These are phyloP conservation scores for Pangasius djambal DNA, from an alignment of 2,797 vertebrate genomes.

Conservation along the genomic window DNA sequence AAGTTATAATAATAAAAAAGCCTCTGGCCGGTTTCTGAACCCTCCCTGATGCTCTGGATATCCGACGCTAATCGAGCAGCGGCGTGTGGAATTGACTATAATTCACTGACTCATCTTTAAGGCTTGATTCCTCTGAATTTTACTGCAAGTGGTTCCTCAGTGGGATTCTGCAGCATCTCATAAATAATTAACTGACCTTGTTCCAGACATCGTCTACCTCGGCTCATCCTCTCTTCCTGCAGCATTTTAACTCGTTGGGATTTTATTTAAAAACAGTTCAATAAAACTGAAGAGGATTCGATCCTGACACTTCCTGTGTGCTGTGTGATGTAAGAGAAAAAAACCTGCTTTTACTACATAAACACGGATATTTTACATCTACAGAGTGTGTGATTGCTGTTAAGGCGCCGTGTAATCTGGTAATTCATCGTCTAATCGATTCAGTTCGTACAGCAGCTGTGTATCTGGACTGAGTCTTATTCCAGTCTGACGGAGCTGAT, in stretches of 20 bases:
- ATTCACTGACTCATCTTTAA: background rate
- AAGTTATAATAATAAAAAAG: background rate
- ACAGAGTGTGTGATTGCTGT: background rate
- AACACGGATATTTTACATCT: background rate
- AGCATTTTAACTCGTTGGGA: background rate
- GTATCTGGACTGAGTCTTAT: background rate
- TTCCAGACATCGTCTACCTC: background rate
- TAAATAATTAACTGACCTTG: constrained; percentile 14
- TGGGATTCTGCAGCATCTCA: constrained; percentile 11
- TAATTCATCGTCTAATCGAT: background rate
- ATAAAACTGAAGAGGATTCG: too few species aligned
- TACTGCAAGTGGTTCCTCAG: background rate
- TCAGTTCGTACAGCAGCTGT: background rate
- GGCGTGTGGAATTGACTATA: background rate
- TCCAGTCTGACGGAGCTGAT: background rate
- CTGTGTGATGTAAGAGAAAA: background rate
- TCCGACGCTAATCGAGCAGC: background rate
- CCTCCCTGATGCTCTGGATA: background rate
- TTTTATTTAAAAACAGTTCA: background rate
- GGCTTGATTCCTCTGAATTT: background rate
- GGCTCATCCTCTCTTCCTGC: background rate
- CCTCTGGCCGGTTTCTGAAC: background rate
- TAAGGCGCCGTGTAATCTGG: background rate
- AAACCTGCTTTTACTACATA: background rate
- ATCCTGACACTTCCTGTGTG: background rate